These are phyloP conservation scores for Oscheius sp. DNA, from an alignment of 2,888 invertebrate genomes.

Conservation along the genomic window DNA sequence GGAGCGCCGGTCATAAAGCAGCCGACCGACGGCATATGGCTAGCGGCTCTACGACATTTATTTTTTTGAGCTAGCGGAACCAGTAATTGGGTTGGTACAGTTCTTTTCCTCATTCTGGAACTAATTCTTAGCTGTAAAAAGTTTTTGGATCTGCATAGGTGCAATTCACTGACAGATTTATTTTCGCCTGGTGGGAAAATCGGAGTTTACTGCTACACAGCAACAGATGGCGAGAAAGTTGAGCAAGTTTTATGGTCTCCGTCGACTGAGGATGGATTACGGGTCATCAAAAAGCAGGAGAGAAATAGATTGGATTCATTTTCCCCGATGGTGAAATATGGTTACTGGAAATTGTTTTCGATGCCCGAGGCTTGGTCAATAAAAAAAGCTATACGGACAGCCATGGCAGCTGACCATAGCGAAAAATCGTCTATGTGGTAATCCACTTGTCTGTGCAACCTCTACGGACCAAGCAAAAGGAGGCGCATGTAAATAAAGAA, in stretches of 20 bases:
- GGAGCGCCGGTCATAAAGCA: conserved; percentile 28
- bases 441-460: conserved; percentile 29
- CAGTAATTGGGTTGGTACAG: conserved; percentile 19
- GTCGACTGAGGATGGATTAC: neutral
- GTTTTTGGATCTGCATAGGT: neutral
- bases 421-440: conserved; percentile 19
- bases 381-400: no score
- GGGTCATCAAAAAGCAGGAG: conserved; percentile 1
- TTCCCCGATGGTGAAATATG: conserved; percentile 7
- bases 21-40: conserved; percentile 28
- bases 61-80: conserved; percentile 20
- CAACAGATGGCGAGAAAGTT: conserved; percentile 5
- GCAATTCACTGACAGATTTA: neutral
- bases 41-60: conserved; percentile 17
- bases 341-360: conserved; percentile 7
- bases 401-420: conserved; percentile 1
- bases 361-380: neutral
- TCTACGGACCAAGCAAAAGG: conserved; percentile 26
- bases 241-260: neutral
- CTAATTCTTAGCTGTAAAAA: conserved; percentile 6
- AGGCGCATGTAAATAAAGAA: conserved; percentile 31
- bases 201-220: neutral
- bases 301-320: conserved; percentile 20
- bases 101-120: neutral
- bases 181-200: conserved; percentile 14